A percentile compares a stretch with the other conserved stretches of the same genome.
These are phyloP conservation scores for Trichopoda pennipes DNA, from an alignment of 2,888 invertebrate species.

Conservation along the genomic window DNA sequence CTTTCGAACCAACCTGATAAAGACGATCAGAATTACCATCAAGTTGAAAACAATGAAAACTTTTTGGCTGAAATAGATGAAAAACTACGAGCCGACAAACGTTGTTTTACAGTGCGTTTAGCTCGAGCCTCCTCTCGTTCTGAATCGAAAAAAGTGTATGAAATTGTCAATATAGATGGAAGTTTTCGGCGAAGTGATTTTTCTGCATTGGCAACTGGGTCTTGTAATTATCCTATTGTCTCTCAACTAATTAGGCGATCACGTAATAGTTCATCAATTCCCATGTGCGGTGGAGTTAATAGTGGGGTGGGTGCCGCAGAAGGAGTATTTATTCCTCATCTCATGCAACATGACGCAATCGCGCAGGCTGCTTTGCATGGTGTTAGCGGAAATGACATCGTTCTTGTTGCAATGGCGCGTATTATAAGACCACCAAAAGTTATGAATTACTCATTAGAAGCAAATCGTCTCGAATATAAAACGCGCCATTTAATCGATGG, in stretches of 20 bases:
- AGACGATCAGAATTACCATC: slow-evolving; percentile 24
- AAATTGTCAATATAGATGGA: slow-evolving; percentile 87
- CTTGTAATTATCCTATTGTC: slow-evolving; percentile 81
- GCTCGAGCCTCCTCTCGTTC: slow-evolving; percentile 87
- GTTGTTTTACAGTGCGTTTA: slow-evolving; percentile 83
- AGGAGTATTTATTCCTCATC: slow-evolving; percentile 66
- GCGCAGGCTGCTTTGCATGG: slow-evolving; percentile 82
- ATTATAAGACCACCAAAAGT: slow-evolving; percentile 87
- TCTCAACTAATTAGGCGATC: slow-evolving; percentile 82
- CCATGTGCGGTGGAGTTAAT: slow-evolving; percentile 43
- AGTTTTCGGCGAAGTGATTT: slow-evolving; percentile 83
- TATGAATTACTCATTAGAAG: slow-evolving; percentile 85
- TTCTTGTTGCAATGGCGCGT: slow-evolving; percentile 88
- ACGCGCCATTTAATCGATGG: slow-evolving; percentile 95
- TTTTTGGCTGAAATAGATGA: slow-evolving; percentile 76
- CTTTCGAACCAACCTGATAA: slow-evolving; percentile 78
- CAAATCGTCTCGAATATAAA: slow-evolving; percentile 91
- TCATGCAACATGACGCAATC: slow-evolving; percentile 78
- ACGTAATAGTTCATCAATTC: slow-evolving; percentile 71
- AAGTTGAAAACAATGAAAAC: slow-evolving; percentile 71
- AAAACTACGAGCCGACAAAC: slow-evolving; percentile 81
- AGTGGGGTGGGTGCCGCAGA: slow-evolving; percentile 13
- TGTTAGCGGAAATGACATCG: slow-evolving; percentile 84
- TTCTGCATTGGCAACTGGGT: slow-evolving; percentile 80
- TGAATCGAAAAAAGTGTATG: slow-evolving; percentile 86